Evolutionary conservation across 2,797 vertebrate species (phyloP).

Genomic region (Protonibea diacanthus): DNA sequence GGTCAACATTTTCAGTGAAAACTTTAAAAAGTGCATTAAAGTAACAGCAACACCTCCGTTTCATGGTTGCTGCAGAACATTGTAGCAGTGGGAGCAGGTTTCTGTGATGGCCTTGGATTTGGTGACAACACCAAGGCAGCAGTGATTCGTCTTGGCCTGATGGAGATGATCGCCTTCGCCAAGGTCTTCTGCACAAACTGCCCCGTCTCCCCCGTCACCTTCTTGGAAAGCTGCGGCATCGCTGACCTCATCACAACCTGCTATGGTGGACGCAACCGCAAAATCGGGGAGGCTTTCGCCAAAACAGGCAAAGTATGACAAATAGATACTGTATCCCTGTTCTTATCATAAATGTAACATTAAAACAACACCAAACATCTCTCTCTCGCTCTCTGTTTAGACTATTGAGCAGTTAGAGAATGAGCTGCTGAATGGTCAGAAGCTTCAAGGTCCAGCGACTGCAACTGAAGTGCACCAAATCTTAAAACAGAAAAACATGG

Average conservation of each 20-base stretch:
- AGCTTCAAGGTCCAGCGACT: conserved; percentile 95
- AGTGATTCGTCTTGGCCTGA: conserved; percentile 95
- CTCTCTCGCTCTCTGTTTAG: conserved; percentile 75
- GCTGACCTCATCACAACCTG: conserved; percentile 98
- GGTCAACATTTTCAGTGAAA: neutral
- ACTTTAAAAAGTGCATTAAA: neutral
- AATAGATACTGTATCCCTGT: neutral
- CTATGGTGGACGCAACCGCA: conserved; percentile 96
- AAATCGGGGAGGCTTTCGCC: conserved; percentile 94
- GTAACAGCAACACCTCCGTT: neutral
- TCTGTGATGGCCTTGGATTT: conserved; percentile 95
- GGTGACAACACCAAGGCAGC: conserved; percentile 98
- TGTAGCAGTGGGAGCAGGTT: conserved; percentile 96
- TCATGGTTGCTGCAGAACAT: conserved; percentile 86
- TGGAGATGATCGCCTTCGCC: conserved; percentile 97
- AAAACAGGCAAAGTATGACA: conserved; percentile 88
- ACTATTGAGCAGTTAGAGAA: conserved; percentile 95
- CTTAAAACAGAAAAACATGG: conserved; percentile 89
- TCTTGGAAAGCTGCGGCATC: conserved; percentile 96
- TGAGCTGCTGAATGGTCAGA: conserved; percentile 97
- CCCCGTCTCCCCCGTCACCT: conserved; percentile 88
- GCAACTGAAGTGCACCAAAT: conserved; percentile 92
- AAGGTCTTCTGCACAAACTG: conserved; percentile 91
- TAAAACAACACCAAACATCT: neutral
- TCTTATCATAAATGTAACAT: neutral